These are phyloP conservation scores for Chymomyza costata DNA, from an alignment of 1,140 invertebrate genomes.

Conservation along the genomic window DNA sequence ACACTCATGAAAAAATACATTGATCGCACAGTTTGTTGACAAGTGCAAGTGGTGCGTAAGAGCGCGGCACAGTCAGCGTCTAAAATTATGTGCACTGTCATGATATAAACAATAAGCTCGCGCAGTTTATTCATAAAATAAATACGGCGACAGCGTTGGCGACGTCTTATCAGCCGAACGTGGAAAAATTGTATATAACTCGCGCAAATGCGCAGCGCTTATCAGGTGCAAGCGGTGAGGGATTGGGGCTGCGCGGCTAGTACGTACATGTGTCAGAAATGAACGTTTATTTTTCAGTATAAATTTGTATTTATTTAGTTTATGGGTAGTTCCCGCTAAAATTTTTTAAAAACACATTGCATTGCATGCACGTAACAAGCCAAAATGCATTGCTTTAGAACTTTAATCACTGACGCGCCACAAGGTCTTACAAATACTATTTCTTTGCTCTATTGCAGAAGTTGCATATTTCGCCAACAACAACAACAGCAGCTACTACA, in stretches of 20 bases:
- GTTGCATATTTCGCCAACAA: slow-evolving; percentile 71
- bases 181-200: slow-evolving; percentile 49
- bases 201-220: slow-evolving; percentile 7
- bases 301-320: slow-evolving; percentile 36
- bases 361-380: no score
- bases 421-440: slow-evolving; percentile 53
- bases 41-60: no score
- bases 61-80: slow-evolving; percentile 39
- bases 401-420: slow-evolving; percentile 21
- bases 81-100: slow-evolving; percentile 9
- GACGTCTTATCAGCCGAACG: slow-evolving; percentile 43
- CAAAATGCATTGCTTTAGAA: slow-evolving; percentile 21
- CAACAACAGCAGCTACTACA: slow-evolving; percentile 30
- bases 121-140: slow-evolving; percentile 49
- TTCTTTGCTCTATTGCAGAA: slow-evolving; percentile 67
- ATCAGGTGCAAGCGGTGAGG: slow-evolving; percentile 5
- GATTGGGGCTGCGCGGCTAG: background rate
- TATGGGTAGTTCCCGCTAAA: slow-evolving; percentile 19
- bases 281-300: slow-evolving; percentile 19
- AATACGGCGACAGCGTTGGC: background rate
- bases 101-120: slow-evolving; percentile 3
- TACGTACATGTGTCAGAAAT: slow-evolving; percentile 14
- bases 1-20: no score
- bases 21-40: no score
- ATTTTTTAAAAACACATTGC: no score